These are phyloP conservation scores for Ophonus ardosiacus DNA, from an alignment of 2,888 invertebrate genomes.

Conservation along the genomic window DNA sequence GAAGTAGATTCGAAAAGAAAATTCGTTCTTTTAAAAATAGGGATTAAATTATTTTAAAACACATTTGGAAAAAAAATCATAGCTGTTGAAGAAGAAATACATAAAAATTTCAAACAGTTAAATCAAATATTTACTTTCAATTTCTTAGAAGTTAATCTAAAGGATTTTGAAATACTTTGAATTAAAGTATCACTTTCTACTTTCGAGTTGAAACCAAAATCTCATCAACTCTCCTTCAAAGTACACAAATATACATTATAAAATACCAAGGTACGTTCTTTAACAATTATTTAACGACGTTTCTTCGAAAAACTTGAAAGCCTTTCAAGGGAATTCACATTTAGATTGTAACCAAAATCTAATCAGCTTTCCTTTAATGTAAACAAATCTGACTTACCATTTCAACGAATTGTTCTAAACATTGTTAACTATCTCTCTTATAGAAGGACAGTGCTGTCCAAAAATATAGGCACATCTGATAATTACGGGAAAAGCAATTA, in stretches of 20 bases:
- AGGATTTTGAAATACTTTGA: not conserved
- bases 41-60: no score
- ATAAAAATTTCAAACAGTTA: not conserved
- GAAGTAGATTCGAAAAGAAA: not conserved
- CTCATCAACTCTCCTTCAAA: not conserved
- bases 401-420: not conserved
- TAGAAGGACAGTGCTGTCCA: no score
- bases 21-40: not conserved
- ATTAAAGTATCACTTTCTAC: no score
- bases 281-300: not conserved
- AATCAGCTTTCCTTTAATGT: not conserved
- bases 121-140: not conserved
- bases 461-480: no score
- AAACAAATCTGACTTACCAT: not conserved
- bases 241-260: not conserved
- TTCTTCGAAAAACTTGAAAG: not conserved
- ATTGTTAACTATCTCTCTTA: not conserved
- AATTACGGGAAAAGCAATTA: no score
- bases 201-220: not conserved
- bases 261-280: not conserved
- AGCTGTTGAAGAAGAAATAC: not conserved
- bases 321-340: not conserved
- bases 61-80: not conserved
- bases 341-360: not conserved
- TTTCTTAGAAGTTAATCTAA: not conserved